A percentile compares a stretch with the other conserved stretches of the same genome.
Evolutionary conservation across 2,888 invertebrate genomes (phyloP).

Genomic region (Nomada lathburiana): DNA sequence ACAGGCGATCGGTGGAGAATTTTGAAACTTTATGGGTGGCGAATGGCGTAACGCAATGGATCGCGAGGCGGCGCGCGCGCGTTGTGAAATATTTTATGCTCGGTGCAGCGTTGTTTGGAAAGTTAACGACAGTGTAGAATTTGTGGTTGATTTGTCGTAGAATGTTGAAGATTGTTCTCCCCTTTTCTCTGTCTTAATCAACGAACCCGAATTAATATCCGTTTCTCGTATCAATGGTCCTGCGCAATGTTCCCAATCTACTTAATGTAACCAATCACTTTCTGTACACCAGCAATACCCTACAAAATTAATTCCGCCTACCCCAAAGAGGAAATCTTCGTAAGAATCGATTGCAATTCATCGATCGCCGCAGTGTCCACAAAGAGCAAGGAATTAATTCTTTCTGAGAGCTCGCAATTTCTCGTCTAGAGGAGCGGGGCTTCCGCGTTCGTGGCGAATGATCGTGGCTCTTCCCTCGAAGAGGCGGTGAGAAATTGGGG

Average conservation of each 20-base stretch:
- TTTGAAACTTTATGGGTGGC: no score
- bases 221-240: no score
- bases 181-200: no score
- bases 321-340: neutral
- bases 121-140: no score
- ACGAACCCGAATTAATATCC: no score
- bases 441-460: constrained; percentile 18
- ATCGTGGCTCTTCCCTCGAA: constrained; percentile 8
- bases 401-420: constrained; percentile 29
- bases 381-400: constrained; percentile 1
- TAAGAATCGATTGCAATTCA: constrained; percentile 1
- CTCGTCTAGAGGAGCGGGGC: constrained; percentile 11
- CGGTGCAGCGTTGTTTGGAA: no score
- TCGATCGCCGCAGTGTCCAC: neutral
- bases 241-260: neutral
- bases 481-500: constrained; percentile 36
- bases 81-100: no score
- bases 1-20: no score
- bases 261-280: neutral
- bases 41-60: no score
- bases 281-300: neutral
- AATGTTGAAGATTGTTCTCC: no score
- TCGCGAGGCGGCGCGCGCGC: no score
- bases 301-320: neutral
- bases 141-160: no score